Base-by-base conservation (phyloP, 1,140 invertebrate genomes). In the Drepana arcuata region DNA sequence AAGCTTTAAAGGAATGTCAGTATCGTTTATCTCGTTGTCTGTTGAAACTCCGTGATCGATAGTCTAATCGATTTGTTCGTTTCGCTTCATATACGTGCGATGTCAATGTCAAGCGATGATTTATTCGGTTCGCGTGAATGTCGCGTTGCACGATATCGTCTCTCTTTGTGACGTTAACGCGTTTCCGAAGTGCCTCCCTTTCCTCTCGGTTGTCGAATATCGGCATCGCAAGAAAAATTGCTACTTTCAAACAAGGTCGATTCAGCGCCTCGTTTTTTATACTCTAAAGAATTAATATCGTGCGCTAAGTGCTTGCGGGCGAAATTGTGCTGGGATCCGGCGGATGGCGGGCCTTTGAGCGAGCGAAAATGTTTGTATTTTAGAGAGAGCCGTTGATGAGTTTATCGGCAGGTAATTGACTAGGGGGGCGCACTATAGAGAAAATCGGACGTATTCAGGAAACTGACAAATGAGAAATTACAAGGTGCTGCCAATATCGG, bases 231-330 rank as follows among this genome's bases (percentile, higher is more conserved):
- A 43, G 58, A 65, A 63, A 65, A 72, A 66, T 63, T 57, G 45
- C 56, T 49, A 45, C 53, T 64, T 55, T 58, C 50, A 57, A 56
- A 54, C 41, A 28, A 34, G 48, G 34, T 33, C 41, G 48, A 50
- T 42, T 47, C 29, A 27, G 32, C 37, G 44, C 41, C 14, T 31
- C 43, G 30, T 51, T 58, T 60, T 70, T 64, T 61, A 49, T 55
- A 59, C 60, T 52, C 41, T 49, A 42, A 44, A 52, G 56, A 62
- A 63, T 70, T 69, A 64, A 73, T 73, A n/a, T 73, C 67, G 51
- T 57, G 55, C 46, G 35, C 48, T 54, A 57, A 52, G 53, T 58
- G 59, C 53, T 54, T 16, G 42, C 26, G 39, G 46, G 39, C 38
- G 35, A 59, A 57, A 54, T 63, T 60, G 49, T 48, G 42, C 21